Evolutionary conservation across 2,888 invertebrate species (phyloP), one percentile per base, ranked within the genome.

Genomic region (Oscheius sp.): DNA sequence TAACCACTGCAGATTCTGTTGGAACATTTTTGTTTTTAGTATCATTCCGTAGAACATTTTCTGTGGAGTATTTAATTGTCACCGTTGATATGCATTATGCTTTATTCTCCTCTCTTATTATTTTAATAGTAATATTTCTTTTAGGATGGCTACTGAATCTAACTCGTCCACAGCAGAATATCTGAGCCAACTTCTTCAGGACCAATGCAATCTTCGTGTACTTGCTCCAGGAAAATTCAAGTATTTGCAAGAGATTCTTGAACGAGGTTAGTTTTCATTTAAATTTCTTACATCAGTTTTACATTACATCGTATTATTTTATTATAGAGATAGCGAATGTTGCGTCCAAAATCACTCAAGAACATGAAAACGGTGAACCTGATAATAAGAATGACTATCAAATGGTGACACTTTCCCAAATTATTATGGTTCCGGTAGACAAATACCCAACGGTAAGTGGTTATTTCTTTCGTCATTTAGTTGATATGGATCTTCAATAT

Each of bases 371-470:
- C 12, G 8, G 6, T 47, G 62, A 47, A 12, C 9, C 45, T 36
- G 8, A n/a, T n/a, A 30, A 32, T n/a, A 56, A 67, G 33, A 57
- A 59, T 4, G 57, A 47, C 4, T 65, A 66, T 0, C 68, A 73
- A 17, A 68, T 93, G 86, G 92, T 93, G 85, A 93, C 94, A 87
- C 91, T 95, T 87, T 94, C 94, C 89, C 96, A 97, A 90, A 97
- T 97, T 91, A 94, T 98, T 86, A 96, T 94, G 89, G 96, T 98
- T 88, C 97, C 97, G 88, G 94, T 95, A 86, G 95, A 96, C 91
- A 96, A 96, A 89, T 94, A 95, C 89, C 97, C 97, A 90, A 96
- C 96, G 89, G 96, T 96, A 51, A 6, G 50, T 24, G n/a, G n/a
- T n/a, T n/a, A n/a, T n/a, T n/a, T n/a, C n/a, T n/a, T n/a, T n/a